phyloP scores from a whole-genome alignment of 53 echinoderm and acorn worm species.

The Temnopleurus reevesii region DNA sequence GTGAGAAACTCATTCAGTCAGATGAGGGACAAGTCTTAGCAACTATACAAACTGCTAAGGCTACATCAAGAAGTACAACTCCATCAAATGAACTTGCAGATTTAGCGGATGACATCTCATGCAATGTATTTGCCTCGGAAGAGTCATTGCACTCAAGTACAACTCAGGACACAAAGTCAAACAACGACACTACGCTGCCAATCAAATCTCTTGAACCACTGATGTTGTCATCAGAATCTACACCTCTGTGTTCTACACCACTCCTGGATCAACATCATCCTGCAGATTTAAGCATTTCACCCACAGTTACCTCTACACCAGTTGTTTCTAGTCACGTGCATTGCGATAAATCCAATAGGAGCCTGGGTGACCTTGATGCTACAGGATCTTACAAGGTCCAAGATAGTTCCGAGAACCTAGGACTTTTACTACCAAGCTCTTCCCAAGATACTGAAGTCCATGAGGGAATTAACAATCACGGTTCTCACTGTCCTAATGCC shows the following conservation, averaged over 20 bases:
- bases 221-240: background rate
- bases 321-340: no score
- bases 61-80: background rate
- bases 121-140: background rate
- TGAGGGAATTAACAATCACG: no score
- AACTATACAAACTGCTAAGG: background rate
- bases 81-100: background rate
- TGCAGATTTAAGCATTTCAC: background rate
- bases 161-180: background rate
- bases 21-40: background rate
- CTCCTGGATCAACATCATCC: background rate
- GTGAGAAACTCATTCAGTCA: background rate
- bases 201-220: background rate
- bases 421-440: background rate
- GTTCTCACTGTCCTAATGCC: no score
- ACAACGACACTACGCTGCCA: background rate
- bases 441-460: background rate
- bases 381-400: no score
- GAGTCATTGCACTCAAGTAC: background rate
- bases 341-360: no score
- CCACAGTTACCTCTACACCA: background rate
- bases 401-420: no score
- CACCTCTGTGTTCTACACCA: background rate
- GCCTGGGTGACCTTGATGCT: no score
- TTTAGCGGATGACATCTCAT: background rate